Evolutionary conservation across 1,140 invertebrate species (phyloP), one percentile per base, ranked within the genome.

Genomic region (Drosophila pachea): DNA sequence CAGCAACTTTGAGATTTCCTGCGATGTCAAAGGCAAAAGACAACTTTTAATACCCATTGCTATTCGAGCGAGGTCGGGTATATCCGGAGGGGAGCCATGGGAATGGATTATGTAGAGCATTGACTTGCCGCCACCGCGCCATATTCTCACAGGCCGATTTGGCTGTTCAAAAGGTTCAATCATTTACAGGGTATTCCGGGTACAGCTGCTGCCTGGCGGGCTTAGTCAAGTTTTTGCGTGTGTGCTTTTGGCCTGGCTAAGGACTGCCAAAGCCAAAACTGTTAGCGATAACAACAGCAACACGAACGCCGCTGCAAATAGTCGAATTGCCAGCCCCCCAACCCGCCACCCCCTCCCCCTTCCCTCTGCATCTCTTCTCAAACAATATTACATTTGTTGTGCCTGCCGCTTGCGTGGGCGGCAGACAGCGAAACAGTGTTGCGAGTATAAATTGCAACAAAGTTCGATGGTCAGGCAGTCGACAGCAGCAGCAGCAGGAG

Each of bases 371-470:
- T 3, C 3, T 22, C 1, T 3, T 22, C 40, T n/a, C 9, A 7
- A 12, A 67, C 48, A 67, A 33, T 62, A 48, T 40, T 14, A 35
- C 32, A 59, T 55, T 22, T 53, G 32, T 16, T 53, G 32, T 31
- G 31, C 6, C 42, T 38, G 32, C 36, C 50, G 60, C 31, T 29
- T 33, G 48, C 22, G 48, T 43, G 40, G 56, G 56, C 33, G 47
- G 56, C 47, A 68, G 50, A 40, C 50, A 47, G 35, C 42, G 8
- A 35, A 55, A 63, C 59, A 63, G 54, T 62, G 50, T 68, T 68
- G 33, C 38, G 35, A 43, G 35, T 55, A 49, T 22, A 63, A 68
- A 49, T 55, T 62, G 59, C 66, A 68, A 68, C 58, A 49, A 63
- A 68, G 50, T 53, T 52, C 32, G 55, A 49, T 48, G 36, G 35